Conservation (phyloP, 2,113 vertebrate species). For the zebrafish (Danio rerio) region DNA sequence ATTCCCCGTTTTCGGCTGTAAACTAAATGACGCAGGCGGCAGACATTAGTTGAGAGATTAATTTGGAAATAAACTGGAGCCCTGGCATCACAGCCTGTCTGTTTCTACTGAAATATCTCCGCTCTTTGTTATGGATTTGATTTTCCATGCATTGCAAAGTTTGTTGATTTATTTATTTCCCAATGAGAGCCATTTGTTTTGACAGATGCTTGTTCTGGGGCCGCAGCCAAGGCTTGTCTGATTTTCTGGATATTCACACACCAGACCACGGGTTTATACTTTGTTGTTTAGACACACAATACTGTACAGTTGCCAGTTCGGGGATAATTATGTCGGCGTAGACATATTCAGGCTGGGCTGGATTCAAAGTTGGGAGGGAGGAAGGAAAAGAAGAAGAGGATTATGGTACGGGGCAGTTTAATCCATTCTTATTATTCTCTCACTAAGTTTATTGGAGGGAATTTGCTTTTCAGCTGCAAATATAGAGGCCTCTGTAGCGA, state of each 20-base stretch:
- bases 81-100: slow-evolving; percentile 56
- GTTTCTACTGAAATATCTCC: slow-evolving; percentile 62
- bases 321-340: slow-evolving; percentile 71
- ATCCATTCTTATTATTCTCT: slow-evolving; percentile 53
- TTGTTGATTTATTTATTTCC: slow-evolving; percentile 70
- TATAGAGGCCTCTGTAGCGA: slow-evolving; percentile 31
- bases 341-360: slow-evolving; percentile 65
- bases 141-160: slow-evolving; percentile 64
- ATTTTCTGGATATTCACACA: slow-evolving; percentile 73
- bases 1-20: slow-evolving; percentile 45
- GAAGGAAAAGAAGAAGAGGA: slow-evolving; percentile 54
- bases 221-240: slow-evolving; percentile 75
- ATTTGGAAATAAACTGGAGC: slow-evolving; percentile 52
- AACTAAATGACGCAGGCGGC: slow-evolving; percentile 48
- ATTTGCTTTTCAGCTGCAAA: slow-evolving; percentile 9
- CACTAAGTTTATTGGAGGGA: slow-evolving; percentile 10
- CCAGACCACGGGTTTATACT: slow-evolving; percentile 73
- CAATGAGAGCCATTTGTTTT: slow-evolving; percentile 77
- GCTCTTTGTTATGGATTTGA: slow-evolving; percentile 62
- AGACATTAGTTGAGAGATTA: slow-evolving; percentile 55
- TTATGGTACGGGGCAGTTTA: slow-evolving; percentile 52
- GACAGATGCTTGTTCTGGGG: slow-evolving; percentile 82
- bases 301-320: slow-evolving; percentile 73
- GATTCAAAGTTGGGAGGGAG: slow-evolving; percentile 61
- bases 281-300: slow-evolving; percentile 78